Evolutionary conservation across 2,888 invertebrate species (phyloP).

Genomic region (Chymomyza caudatula): DNA sequence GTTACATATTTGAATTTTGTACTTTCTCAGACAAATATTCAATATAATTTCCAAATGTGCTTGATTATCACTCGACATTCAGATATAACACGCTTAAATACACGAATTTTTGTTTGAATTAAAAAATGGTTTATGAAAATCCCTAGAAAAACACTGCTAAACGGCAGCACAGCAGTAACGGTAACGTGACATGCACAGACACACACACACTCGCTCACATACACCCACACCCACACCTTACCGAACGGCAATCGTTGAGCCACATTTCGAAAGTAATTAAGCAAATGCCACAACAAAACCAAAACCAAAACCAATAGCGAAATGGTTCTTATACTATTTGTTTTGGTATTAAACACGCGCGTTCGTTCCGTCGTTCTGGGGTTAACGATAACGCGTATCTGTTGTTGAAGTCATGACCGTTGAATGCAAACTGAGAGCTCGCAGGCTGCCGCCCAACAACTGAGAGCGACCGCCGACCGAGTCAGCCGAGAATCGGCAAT

Average conservation of each 20-base stretch:
- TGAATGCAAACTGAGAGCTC: slow-evolving; percentile 46
- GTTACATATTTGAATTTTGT: too few relatives aligned
- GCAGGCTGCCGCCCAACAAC: slow-evolving; percentile 1
- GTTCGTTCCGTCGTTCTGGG: background rate
- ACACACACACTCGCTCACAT: too few relatives aligned
- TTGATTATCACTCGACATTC: too few relatives aligned
- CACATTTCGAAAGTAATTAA: slow-evolving; percentile 45
- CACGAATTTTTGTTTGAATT: too few relatives aligned
- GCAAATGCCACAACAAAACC: background rate
- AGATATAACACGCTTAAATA: too few relatives aligned
- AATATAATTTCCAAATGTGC: too few relatives aligned
- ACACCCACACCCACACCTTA: slow-evolving; percentile 34
- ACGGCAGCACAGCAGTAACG: background rate
- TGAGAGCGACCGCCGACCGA: background rate
- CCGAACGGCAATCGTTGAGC: slow-evolving; percentile 58
- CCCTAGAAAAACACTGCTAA: background rate
- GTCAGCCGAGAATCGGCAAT: background rate
- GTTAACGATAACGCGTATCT: slow-evolving; percentile 39
- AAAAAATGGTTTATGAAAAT: background rate
- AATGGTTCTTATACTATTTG: background rate
- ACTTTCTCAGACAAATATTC: too few relatives aligned
- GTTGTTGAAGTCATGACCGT: slow-evolving; percentile 67
- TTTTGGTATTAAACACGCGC: background rate
- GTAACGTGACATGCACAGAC: background rate
- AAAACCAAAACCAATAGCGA: slow-evolving; percentile 6